Evolutionary conservation across 2,113 vertebrate genomes (phyloP), one percentile per base, ranked within the genome.

Genomic region (Scortum barcoo): DNA sequence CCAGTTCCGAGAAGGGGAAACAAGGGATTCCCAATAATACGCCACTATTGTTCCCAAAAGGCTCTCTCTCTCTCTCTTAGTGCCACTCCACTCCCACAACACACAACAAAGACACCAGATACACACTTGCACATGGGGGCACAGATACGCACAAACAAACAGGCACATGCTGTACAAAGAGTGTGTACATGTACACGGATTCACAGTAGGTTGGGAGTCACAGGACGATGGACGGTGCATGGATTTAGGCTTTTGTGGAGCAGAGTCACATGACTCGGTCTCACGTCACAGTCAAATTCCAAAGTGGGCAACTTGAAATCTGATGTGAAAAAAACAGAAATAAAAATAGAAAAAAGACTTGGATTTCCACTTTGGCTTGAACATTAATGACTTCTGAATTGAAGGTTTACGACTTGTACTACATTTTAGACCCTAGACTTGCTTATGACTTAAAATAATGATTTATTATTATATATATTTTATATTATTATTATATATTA

Each of bases 1-100:
- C 53, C 67, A 86, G 90, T 94, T 94, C 93, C 36, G 60, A 86
- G 90, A 86, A 84, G 56, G 46, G 85, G 83, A 90, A 88, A 87
- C 90, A 85, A 88, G 90, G 89, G 86, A 93, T 86, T 91, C 86
- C 84, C 83, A 90, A 90, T 92, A 93, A 93, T 88, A 87, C 63
- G 68, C 78, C n/a, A 24, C 81, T 71, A 92, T 92, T 93, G 87
- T 94, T 93, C 92, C 87, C 91, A 70, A 80, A 83, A 76, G 90
- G 56, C 85, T 63, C 30, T 57, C 46, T 72, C 72, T 62, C 76
- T 36, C 6, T 58, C 54, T 80, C 54, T 80, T 33, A 20, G 75
- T 79, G 73, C 76, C 40, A 28, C 63, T 86, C 10, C 30, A 54
- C 78, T 85, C 84, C 65, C 65, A 85, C 28, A 73, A 86, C 74